Conservation (phyloP, 2,797 vertebrate species). For the Synaphobranchus kaupii region DNA sequence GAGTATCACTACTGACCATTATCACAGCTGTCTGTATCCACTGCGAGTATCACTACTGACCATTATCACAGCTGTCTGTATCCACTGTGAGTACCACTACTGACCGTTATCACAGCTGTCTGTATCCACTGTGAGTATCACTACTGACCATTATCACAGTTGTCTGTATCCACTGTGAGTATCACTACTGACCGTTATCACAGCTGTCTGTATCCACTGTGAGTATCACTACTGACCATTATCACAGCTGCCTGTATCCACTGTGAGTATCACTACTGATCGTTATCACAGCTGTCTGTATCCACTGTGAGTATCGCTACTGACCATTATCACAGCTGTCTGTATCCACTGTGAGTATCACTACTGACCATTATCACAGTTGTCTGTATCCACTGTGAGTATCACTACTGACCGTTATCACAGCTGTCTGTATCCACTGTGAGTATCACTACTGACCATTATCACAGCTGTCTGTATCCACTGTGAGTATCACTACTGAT, state of each 20-base stretch:
- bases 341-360: neutral
- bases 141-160: neutral
- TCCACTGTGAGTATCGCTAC: no score
- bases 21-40: neutral
- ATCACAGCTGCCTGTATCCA: neutral
- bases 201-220: neutral
- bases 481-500: neutral
- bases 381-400: neutral
- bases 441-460: neutral
- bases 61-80: neutral
- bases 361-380: neutral
- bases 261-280: neutral
- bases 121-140: no score
- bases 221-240: neutral
- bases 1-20: neutral
- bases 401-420: neutral
- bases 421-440: no score
- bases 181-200: neutral
- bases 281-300: no score
- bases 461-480: neutral
- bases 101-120: no score
- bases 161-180: neutral
- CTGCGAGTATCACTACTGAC: neutral
- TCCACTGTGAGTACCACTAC: neutral
- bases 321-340: neutral